Conservation (phyloP, 1,140 invertebrate species). For the Leptinotarsa lineolata region DNA sequence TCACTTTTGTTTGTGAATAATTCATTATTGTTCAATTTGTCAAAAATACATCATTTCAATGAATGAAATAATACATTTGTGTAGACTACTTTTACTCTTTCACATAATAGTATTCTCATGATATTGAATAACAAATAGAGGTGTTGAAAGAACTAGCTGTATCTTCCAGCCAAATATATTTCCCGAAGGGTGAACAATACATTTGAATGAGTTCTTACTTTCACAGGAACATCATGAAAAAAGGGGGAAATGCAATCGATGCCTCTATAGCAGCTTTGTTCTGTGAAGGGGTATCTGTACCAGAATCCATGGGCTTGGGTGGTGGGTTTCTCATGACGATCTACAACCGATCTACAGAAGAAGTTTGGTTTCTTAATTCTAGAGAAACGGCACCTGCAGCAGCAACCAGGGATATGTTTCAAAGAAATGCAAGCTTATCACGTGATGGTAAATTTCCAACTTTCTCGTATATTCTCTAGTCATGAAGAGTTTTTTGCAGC, state of each 20-base stretch:
- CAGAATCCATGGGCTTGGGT: constrained; percentile 80
- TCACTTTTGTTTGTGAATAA: no score
- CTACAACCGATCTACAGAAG: constrained; percentile 63
- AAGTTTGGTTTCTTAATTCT: constrained; percentile 64
- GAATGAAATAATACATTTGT: no score
- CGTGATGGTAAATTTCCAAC: neutral
- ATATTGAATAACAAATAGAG: no score
- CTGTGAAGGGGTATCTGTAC: constrained; percentile 81
- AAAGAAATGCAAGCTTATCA: constrained; percentile 37
- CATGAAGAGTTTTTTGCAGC: no score
- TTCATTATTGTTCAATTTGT: no score
- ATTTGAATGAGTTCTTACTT: neutral
- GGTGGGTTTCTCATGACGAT: constrained; percentile 82
- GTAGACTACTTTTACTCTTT: no score
- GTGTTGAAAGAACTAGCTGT: no score
- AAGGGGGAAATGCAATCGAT: constrained; percentile 77
- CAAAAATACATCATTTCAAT: no score
- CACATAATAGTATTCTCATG: no score
- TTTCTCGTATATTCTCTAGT: no score
- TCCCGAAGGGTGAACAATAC: neutral
- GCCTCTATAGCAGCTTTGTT: constrained; percentile 78
- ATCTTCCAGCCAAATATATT: no score
- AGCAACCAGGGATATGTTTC: constrained; percentile 67
- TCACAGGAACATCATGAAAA: constrained; percentile 37
- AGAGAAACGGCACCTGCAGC: constrained; percentile 70